phyloP scores from a whole-genome alignment of 37 sponge, comb jelly and placozoan species.

The Spongia lamella region DNA sequence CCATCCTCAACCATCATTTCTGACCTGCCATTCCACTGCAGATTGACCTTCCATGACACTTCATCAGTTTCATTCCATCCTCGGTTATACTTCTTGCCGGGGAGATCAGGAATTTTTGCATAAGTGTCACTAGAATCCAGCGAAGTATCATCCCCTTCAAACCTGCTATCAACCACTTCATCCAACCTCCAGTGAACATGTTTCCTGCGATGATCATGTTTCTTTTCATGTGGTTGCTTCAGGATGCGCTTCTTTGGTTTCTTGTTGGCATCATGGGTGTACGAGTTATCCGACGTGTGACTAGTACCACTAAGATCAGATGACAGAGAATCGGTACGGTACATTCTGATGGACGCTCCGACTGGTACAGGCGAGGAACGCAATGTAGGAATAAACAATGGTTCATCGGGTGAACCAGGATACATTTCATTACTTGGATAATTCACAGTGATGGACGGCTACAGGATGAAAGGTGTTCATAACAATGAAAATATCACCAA shows the following conservation, averaged over 20 bases:
- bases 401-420: too few relatives aligned
- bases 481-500: too few relatives aligned
- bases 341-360: too few relatives aligned
- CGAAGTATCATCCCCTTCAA: conserved; percentile 42
- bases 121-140: conserved; percentile 49
- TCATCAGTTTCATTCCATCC: conserved; percentile 20
- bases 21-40: too few relatives aligned
- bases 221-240: conserved; percentile 35
- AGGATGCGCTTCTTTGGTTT: conserved; percentile 64
- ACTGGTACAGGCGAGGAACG: too few relatives aligned
- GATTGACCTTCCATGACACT: background rate
- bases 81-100: too few relatives aligned
- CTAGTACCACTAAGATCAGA: conserved; percentile 60
- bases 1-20: too few relatives aligned
- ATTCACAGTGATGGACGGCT: too few relatives aligned
- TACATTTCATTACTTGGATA: too few relatives aligned
- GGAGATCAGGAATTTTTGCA: background rate
- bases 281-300: conserved; percentile 54
- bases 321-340: conserved; percentile 40
- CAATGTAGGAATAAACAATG: too few relatives aligned
- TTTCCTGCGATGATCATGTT: conserved; percentile 14
- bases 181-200: conserved; percentile 57
- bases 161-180: background rate
- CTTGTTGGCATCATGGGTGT: conserved; percentile 48
- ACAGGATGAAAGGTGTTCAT: too few relatives aligned